These are phyloP conservation scores for Solenodon paradoxus DNA, from an alignment of 2,113 vertebrate genomes.

Conservation along the genomic window DNA sequence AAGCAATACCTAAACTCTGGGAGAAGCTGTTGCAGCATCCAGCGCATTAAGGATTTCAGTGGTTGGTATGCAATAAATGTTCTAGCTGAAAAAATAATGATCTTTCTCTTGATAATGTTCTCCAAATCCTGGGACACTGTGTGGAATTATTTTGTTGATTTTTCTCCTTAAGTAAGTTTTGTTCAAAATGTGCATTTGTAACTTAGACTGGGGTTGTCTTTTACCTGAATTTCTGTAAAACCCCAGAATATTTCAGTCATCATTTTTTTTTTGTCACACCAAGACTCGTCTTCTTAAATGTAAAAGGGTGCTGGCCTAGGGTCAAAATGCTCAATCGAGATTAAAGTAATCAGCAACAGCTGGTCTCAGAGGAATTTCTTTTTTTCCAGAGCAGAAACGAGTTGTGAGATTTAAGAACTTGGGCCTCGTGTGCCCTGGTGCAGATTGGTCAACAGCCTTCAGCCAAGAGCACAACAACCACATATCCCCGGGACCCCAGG, in stretches of 20 bases:
- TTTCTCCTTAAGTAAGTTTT: neutral
- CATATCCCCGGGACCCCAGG: no score
- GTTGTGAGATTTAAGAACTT: neutral
- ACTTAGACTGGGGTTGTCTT: neutral
- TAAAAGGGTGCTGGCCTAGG: neutral
- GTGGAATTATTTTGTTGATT: no score
- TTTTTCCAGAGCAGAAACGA: neutral
- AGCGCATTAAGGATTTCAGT: no score
- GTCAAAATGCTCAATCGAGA: neutral
- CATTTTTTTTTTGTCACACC: neutral
- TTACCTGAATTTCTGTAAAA: neutral
- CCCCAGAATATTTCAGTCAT: neutral
- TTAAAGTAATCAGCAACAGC: slow-evolving; percentile 7
- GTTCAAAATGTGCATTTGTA: neutral
- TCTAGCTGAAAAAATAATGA: no score
- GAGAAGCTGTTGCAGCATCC: no score
- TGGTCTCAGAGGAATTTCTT: neutral
- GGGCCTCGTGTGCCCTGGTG: no score
- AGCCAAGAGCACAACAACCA: no score
- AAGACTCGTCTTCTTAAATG: neutral
- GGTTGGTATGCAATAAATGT: no score
- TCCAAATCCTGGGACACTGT: neutral
- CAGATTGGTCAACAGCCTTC: no score
- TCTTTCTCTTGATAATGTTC: neutral
- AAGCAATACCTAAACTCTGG: no score